These are phyloP conservation scores for Palythoa caribaeorum DNA, from an alignment of 92 coral and sea anemone genomes.

Conservation along the genomic window DNA sequence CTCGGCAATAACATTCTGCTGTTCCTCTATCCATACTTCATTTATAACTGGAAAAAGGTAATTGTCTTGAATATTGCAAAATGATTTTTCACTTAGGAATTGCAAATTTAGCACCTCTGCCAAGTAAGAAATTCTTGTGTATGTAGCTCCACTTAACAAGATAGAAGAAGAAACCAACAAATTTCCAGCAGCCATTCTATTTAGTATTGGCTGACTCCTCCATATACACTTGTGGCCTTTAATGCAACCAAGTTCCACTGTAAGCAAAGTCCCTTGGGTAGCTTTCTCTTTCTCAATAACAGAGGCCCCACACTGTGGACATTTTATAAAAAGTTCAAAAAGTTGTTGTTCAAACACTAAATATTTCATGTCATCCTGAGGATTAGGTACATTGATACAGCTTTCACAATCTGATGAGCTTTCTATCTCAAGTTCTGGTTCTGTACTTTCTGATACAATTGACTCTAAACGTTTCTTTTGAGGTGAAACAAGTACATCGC, in stretches of 20 bases:
- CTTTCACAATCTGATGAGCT: neutral
- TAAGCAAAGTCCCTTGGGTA: constrained; percentile 3
- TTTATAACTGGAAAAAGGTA: constrained; percentile 44
- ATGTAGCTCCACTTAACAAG: constrained; percentile 25
- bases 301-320: neutral
- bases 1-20: neutral
- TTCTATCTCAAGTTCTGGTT: neutral
- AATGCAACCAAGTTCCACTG: neutral
- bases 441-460: neutral
- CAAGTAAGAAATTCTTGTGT: neutral
- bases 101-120: constrained; percentile 14
- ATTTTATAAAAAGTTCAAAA: neutral
- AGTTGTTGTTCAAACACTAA: constrained; percentile 8
- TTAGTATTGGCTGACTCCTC: constrained; percentile 44
- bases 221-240: constrained; percentile 8
- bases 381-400: neutral
- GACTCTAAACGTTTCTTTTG: neutral
- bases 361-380: constrained; percentile 6
- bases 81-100: constrained; percentile 5
- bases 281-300: neutral
- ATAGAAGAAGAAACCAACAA: constrained; percentile 46
- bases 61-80: constrained; percentile 23
- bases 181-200: constrained; percentile 38
- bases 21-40: constrained; percentile 49
- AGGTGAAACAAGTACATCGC: neutral